Evolutionary conservation across 1,140 invertebrate genomes (phyloP).

Genomic region (Bombus polaris): DNA sequence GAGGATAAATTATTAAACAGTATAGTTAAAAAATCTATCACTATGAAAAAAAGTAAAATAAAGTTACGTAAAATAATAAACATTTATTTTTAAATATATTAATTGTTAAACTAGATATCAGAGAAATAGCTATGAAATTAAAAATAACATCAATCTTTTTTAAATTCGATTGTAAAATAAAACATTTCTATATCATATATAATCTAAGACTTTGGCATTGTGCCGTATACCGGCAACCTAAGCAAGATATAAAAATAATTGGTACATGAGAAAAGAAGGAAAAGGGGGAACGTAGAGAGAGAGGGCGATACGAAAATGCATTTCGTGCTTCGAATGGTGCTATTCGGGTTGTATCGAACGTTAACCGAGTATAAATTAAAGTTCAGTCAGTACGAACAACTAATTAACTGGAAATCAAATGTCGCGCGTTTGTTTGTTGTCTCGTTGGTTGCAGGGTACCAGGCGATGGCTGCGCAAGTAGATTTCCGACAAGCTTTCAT

Average conservation of each 20-base stretch:
- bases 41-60: no score
- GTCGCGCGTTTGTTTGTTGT: constrained; percentile 8
- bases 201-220: background rate
- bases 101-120: no score
- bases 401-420: constrained; percentile 66
- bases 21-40: no score
- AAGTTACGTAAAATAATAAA: no score
- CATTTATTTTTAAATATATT: no score
- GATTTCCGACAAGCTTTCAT: constrained; percentile 36
- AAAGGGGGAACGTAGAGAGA: rapidly evolving
- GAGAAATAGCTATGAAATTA: no score
- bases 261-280: background rate
- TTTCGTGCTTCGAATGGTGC: constrained; percentile 9
- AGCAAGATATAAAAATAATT: background rate
- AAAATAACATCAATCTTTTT: no score
- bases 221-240: background rate
- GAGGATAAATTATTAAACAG: no score
- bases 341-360: constrained; percentile 11
- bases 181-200: no score
- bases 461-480: constrained; percentile 1
- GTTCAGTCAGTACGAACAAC: constrained; percentile 3
- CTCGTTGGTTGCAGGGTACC: background rate
- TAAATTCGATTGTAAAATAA: no score
- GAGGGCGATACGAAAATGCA: no score
- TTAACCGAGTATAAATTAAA: constrained; percentile 44